These are phyloP conservation scores for Dusona sp. DNA, from an alignment of 2,888 invertebrate species.

Conservation along the genomic window DNA sequence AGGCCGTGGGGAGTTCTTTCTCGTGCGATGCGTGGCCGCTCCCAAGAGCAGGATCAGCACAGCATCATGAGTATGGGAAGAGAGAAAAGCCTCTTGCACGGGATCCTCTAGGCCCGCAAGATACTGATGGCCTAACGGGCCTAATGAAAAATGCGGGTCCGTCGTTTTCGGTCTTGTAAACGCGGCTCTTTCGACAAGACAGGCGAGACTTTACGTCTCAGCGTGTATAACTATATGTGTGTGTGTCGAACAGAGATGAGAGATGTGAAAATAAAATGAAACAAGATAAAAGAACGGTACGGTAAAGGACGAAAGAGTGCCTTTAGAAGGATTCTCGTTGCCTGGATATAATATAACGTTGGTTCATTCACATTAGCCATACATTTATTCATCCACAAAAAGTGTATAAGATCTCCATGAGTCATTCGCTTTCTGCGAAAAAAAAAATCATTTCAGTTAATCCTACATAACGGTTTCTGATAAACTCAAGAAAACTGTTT, in stretches of 20 bases:
- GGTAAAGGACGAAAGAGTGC: conserved; percentile 26
- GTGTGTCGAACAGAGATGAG: conserved; percentile 33
- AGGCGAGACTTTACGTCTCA: conserved; percentile 8
- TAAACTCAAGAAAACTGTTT: background rate
- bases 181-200: conserved; percentile 9
- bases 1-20: conserved; percentile 58
- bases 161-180: conserved; percentile 30
- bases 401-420: background rate
- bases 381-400: conserved; percentile 55
- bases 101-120: conserved; percentile 52
- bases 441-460: background rate
- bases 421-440: background rate
- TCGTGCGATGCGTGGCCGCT: conserved; percentile 52
- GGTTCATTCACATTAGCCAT: conserved; percentile 53
- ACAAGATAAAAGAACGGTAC: conserved; percentile 31
- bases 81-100: conserved; percentile 20
- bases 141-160: conserved; percentile 59
- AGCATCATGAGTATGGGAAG: conserved; percentile 50
- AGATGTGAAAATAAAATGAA: conserved; percentile 39
- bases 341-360: conserved; percentile 45
- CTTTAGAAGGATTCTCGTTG: conserved; percentile 41
- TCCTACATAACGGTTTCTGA: too few relatives aligned
- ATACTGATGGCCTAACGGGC: conserved; percentile 62
- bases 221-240: background rate
- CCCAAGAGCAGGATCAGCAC: conserved; percentile 54